A percentile compares a stretch with the other conserved stretches of the same genome.
Conservation (phyloP, 2,797 vertebrate species). For the Lophius americanus region DNA sequence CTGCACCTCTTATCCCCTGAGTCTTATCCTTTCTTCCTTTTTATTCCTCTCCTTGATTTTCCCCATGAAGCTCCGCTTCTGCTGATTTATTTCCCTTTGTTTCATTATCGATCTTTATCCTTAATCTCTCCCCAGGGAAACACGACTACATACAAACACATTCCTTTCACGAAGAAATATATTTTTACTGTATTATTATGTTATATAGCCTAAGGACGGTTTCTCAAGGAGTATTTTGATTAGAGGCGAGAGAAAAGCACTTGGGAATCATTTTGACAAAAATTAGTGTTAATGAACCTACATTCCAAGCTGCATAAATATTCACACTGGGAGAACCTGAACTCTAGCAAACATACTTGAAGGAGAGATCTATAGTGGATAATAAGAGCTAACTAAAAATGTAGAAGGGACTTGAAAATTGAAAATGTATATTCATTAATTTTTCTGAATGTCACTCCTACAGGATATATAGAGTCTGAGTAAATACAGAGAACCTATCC, state of each 20-base stretch:
- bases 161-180: not conserved
- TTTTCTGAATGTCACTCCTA: no score
- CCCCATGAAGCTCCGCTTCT: not conserved
- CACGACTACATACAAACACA: not conserved
- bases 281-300: no score
- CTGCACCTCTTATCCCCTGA: constrained; percentile 3
- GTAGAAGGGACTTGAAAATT: no score
- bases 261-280: no score
- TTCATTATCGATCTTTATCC: constrained; percentile 21
- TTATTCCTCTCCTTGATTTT: not conserved
- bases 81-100: constrained; percentile 16
- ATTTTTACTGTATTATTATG: not conserved
- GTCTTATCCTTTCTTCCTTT: not conserved
- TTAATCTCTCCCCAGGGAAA: constrained; percentile 8
- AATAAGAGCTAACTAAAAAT: no score
- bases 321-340: no score
- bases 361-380: no score
- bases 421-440: no score
- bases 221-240: not conserved
- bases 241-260: not conserved
- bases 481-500: no score
- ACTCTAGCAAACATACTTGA: no score
- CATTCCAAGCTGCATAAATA: no score
- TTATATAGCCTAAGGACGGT: not conserved
- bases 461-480: no score